Percentiles rank a stretch among this genome's conserved stretches.
These are phyloP conservation scores for Eupithecia subfuscata DNA, from an alignment of 2,888 invertebrate species.

Conservation along the genomic window DNA sequence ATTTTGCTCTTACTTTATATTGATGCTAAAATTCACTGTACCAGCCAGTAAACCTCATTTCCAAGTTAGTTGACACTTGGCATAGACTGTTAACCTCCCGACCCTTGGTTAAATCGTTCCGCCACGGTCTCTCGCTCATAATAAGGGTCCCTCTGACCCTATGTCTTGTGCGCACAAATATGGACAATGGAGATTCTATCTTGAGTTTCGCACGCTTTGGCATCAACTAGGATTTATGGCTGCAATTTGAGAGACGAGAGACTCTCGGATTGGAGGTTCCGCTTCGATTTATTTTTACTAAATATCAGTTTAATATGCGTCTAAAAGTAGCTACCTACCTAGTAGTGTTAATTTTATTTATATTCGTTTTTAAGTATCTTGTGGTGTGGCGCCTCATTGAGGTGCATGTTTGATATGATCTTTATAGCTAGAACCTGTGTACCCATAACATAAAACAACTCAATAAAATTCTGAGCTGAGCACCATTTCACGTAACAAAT, in stretches of 20 bases:
- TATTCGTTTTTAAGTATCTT: neutral
- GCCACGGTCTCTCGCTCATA: constrained; percentile 51
- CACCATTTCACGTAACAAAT: neutral
- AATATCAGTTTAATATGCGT: neutral
- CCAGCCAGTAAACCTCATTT: constrained; percentile 7
- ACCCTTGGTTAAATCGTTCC: constrained; percentile 41
- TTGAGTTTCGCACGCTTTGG: constrained; percentile 68
- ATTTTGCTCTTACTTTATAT: neutral
- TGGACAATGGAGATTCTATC: constrained; percentile 69
- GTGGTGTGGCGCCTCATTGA: neutral
- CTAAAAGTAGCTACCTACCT: neutral
- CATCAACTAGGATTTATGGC: constrained; percentile 56
- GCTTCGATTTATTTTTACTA: neutral
- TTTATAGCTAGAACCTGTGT: neutral
- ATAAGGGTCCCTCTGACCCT: constrained; percentile 73
- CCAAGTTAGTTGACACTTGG: constrained; percentile 32
- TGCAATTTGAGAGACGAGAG: constrained; percentile 51
- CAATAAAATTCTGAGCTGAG: neutral
- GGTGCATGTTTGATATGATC: neutral
- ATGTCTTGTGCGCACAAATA: constrained; percentile 65
- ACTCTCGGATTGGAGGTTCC: constrained; percentile 44
- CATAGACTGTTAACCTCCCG: constrained; percentile 21
- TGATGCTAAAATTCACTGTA: neutral
- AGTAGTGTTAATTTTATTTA: neutral
- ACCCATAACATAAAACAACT: neutral